Percentiles rank a stretch among this genome's conserved stretches.
Evolutionary conservation across 1,140 invertebrate species (phyloP).

Genomic region (Thrips palmi): DNA sequence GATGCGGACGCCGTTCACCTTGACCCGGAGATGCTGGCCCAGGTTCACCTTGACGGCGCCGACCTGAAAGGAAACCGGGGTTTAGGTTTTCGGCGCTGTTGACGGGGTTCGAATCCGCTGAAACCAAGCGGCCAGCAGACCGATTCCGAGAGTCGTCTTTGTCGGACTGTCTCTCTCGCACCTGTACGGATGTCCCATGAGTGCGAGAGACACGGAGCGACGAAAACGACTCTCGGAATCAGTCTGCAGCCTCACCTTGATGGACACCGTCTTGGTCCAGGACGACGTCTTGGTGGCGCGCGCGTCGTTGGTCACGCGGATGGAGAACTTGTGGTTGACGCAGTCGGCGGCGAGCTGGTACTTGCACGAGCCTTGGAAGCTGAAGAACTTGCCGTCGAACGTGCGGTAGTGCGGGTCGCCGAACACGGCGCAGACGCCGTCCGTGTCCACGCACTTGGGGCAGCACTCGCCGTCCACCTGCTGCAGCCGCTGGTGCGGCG

Average conservation of each 20-base stretch:
- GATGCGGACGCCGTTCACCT: conserved; percentile 61
- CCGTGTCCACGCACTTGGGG: conserved; percentile 62
- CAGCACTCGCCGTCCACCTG: conserved; percentile 66
- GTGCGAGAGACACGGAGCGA: too few species aligned
- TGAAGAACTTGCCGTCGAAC: conserved; percentile 81
- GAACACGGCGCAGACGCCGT: conserved; percentile 79
- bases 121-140: too few species aligned
- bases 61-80: conserved; percentile 26
- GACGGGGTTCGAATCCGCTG: too few species aligned
- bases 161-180: too few species aligned
- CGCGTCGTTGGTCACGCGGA: conserved; percentile 76
- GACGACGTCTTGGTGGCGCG: conserved; percentile 55
- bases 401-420: conserved; percentile 87
- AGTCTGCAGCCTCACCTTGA: conserved; percentile 34
- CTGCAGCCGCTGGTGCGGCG: conserved; percentile 47
- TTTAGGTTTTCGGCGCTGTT: too few species aligned
- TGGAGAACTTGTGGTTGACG: conserved; percentile 54
- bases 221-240: too few species aligned
- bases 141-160: too few species aligned
- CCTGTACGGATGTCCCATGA: too few species aligned
- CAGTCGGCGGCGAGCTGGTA: conserved; percentile 75
- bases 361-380: conserved; percentile 81
- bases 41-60: conserved; percentile 60
- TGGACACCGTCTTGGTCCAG: conserved; percentile 72
- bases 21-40: conserved; percentile 69